Conservation (phyloP, 2,888 invertebrate genomes). For the Ethmia dodecea region DNA sequence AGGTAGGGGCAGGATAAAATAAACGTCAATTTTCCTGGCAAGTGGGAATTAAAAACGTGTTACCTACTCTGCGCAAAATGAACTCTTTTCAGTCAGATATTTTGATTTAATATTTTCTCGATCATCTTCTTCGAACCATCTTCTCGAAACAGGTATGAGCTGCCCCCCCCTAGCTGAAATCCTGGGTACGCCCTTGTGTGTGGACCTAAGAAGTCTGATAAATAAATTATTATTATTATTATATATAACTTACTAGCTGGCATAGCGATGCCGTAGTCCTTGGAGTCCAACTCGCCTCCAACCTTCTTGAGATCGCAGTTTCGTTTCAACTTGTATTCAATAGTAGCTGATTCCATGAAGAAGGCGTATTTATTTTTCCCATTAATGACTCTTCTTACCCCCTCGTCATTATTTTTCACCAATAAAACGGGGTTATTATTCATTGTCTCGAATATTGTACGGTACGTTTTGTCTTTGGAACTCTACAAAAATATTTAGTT, state of each 20-base stretch:
- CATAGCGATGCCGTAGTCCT: constrained; percentile 90
- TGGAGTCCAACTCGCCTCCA: constrained; percentile 90
- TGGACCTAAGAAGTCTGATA: too few relatives aligned
- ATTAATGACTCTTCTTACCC: constrained; percentile 85
- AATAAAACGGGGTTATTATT: constrained; percentile 87
- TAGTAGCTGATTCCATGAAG: constrained; percentile 96
- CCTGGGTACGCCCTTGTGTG: too few relatives aligned
- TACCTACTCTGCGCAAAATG: too few relatives aligned
- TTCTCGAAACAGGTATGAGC: too few relatives aligned
- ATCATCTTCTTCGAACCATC: too few relatives aligned
- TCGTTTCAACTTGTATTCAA: constrained; percentile 92
- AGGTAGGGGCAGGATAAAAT: too few relatives aligned
- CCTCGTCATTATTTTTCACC: constrained; percentile 87
- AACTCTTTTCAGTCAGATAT: too few relatives aligned
- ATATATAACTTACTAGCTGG: constrained; percentile 86
- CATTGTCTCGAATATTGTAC: constrained; percentile 95
- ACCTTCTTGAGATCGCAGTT: constrained; percentile 89
- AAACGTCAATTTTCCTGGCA: too few relatives aligned
- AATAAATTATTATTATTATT: too few relatives aligned
- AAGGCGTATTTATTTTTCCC: constrained; percentile 86
- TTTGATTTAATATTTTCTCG: too few relatives aligned
- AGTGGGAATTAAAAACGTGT: too few relatives aligned
- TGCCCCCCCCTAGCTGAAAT: too few relatives aligned
- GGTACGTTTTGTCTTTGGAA: constrained; percentile 91
- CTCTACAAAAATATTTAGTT: constrained; percentile 48